phyloP scores from a whole-genome alignment of 2,797 vertebrate genomes.

The Zalophus californianus region DNA sequence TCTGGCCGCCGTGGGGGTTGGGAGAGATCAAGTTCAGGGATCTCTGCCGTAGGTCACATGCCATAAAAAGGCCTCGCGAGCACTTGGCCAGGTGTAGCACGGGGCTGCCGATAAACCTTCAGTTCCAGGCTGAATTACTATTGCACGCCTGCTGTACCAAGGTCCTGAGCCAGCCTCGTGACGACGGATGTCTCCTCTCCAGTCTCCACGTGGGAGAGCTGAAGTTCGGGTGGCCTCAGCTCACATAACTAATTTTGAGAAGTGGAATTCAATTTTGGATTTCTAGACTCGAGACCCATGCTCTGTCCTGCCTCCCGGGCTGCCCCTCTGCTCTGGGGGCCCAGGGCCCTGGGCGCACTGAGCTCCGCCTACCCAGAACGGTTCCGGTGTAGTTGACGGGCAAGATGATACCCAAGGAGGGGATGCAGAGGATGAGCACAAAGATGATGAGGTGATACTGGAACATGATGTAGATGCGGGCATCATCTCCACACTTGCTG shows the following conservation, averaged over 20 bases:
- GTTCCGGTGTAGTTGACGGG: constrained; percentile 97
- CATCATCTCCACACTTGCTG: constrained; percentile 96
- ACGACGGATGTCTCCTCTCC: not conserved
- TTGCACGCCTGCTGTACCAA: no score
- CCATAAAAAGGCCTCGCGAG: not conserved
- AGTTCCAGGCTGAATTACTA: not conserved
- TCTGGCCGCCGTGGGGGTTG: not conserved
- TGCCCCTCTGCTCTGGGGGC: not conserved
- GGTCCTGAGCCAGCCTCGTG: not conserved
- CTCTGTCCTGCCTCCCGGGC: not conserved
- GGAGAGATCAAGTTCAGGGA: not conserved
- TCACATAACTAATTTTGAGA: not conserved
- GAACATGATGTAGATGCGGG: constrained; percentile 97
- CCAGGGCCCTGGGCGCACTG: not conserved
- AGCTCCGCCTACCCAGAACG: constrained; percentile 91
- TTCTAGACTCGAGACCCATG: not conserved
- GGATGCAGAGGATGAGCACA: constrained; percentile 93
- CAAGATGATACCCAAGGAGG: constrained; percentile 96
- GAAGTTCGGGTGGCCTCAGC: accelerated
- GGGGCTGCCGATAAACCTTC: not conserved
- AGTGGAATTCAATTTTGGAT: not conserved
- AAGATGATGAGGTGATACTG: constrained; percentile 97
- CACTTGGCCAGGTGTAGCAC: not conserved
- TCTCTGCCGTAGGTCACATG: not conserved
- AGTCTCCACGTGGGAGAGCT: not conserved